Conservation (phyloP, 2,113 vertebrate genomes). For the Halichoeres trimaculatus region DNA sequence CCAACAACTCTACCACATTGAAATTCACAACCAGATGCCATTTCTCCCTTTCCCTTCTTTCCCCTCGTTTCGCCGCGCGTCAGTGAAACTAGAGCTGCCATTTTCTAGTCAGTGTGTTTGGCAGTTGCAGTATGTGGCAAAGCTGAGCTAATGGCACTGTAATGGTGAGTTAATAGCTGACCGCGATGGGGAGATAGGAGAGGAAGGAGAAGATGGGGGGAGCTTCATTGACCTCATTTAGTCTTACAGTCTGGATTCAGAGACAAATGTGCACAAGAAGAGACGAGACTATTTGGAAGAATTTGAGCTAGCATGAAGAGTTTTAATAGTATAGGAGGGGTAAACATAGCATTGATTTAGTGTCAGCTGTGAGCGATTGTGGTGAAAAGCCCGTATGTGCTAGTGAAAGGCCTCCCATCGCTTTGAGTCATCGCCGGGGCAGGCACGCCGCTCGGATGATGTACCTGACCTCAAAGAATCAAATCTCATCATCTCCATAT, state of each 20-base stretch:
- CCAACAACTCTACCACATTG: conserved; percentile 4
- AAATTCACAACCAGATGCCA: conserved; percentile 35
- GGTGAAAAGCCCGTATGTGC: conserved; percentile 27
- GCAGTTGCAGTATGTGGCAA: conserved; percentile 39
- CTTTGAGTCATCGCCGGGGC: conserved; percentile 58
- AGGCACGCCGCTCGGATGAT: conserved; percentile 70
- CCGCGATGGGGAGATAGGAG: conserved; percentile 45
- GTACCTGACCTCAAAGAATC: conserved; percentile 82
- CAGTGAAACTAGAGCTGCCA: conserved; percentile 42
- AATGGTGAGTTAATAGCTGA: conserved; percentile 63
- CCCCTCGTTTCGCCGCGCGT: conserved; percentile 21
- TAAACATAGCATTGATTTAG: conserved; percentile 69
- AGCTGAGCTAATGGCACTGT: conserved; percentile 55
- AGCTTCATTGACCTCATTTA: conserved; percentile 65
- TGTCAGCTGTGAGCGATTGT: conserved; percentile 56
- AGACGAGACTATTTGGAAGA: conserved; percentile 6
- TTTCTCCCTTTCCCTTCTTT: not conserved
- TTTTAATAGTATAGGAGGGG: conserved; percentile 33
- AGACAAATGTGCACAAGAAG: conserved; percentile 23
- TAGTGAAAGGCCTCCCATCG: conserved; percentile 45
- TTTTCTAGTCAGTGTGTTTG: conserved; percentile 46
- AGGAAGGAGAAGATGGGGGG: conserved; percentile 44
- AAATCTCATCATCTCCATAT: conserved; percentile 82
- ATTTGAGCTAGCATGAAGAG: conserved; percentile 34
- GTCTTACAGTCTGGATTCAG: conserved; percentile 45